Conservation (phyloP, 2,113 vertebrate species). For the Antigone vipio region DNA sequence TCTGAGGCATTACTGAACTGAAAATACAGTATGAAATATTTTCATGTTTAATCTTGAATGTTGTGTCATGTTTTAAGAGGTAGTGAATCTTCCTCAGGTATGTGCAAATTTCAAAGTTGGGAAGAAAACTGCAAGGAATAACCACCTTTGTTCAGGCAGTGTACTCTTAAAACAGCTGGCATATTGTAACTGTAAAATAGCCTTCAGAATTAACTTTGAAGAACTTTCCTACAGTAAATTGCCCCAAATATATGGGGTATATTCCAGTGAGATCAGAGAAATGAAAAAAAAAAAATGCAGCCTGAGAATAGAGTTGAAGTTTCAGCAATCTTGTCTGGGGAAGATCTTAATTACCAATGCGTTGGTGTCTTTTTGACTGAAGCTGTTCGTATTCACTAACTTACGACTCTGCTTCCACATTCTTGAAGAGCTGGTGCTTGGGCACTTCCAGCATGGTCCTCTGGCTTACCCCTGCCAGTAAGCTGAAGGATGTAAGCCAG, state of each 20-base stretch:
- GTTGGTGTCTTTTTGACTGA: background rate
- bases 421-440: background rate
- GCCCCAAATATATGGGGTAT: background rate
- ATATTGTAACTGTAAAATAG: background rate
- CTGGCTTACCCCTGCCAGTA: too few relatives aligned
- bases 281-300: background rate
- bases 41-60: background rate
- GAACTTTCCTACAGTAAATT: background rate
- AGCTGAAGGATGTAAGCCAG: too few relatives aligned
- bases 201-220: background rate
- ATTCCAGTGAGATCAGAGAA: background rate
- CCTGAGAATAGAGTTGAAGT: background rate
- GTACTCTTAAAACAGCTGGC: background rate
- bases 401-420: background rate
- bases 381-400: background rate
- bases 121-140: background rate
- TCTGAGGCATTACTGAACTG: background rate
- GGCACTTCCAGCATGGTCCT: background rate
- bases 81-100: background rate
- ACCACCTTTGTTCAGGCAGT: background rate
- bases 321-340: background rate
- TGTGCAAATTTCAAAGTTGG: background rate
- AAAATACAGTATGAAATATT: background rate
- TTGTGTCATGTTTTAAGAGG: background rate
- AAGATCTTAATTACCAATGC: background rate